Evolutionary conservation across 2,113 vertebrate species (phyloP).

Genomic region (Seriola aureovittata): DNA sequence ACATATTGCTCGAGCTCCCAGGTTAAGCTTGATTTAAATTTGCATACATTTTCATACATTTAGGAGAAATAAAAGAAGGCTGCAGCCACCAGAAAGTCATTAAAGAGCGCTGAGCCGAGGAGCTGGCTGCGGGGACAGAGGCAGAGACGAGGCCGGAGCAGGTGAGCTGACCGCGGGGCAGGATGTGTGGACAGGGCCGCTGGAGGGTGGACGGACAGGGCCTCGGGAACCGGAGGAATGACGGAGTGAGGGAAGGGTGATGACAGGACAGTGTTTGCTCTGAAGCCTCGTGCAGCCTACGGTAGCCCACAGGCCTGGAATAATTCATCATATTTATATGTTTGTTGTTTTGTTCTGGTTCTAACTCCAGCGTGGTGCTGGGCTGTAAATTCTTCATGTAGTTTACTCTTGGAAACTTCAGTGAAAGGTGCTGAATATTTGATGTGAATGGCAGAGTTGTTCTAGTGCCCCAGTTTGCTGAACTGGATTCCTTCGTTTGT

Average conservation of each 20-base stretch:
- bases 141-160: conserved; percentile 83
- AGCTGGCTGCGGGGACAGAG: conserved; percentile 85
- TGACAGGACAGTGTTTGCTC: not conserved
- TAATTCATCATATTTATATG: not conserved
- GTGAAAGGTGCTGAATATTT: conserved; percentile 55
- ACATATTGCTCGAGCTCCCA: conserved; percentile 95
- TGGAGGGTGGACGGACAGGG: conserved; percentile 51
- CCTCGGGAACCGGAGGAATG: conserved; percentile 47
- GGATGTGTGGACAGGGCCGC: conserved; percentile 55
- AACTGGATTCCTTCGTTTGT: conserved; percentile 39
- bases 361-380: not conserved
- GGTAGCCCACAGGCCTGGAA: not conserved
- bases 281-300: not conserved
- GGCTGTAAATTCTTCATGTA: conserved; percentile 29
- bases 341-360: conserved; percentile 28
- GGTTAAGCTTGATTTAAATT: conserved; percentile 99
- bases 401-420: conserved; percentile 39
- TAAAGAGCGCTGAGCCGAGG: conserved; percentile 91
- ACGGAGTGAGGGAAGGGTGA: conserved; percentile 21
- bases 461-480: conserved; percentile 48
- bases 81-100: conserved; percentile 95
- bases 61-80: conserved; percentile 99
- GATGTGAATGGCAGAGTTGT: conserved; percentile 46
- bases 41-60: conserved; percentile 99
- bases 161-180: conserved; percentile 88